phyloP scores from a whole-genome alignment of 1,140 invertebrate genomes.

The Cydia fagiglandana region DNA sequence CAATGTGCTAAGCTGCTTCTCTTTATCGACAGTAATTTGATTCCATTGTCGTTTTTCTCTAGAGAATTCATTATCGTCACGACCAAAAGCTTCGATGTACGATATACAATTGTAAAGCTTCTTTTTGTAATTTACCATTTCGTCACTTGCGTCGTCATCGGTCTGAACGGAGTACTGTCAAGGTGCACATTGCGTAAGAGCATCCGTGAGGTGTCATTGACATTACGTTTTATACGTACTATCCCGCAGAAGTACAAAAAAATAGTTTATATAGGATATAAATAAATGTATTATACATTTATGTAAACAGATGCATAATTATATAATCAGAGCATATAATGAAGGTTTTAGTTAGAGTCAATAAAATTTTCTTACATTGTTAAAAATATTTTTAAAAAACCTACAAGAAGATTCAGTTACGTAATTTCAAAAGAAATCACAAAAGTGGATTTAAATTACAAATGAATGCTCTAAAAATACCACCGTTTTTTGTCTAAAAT shows the following conservation, averaged over 20 bases:
- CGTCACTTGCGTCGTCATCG: slow-evolving; percentile 57
- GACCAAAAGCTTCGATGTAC: slow-evolving; percentile 38
- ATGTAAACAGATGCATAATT: too few species aligned
- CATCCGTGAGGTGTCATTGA: slow-evolving; percentile 73
- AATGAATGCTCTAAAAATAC: too few species aligned
- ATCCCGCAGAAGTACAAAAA: not conserved
- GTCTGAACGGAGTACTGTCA: slow-evolving; percentile 62
- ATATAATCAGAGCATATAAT: too few species aligned
- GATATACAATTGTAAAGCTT: slow-evolving; percentile 42
- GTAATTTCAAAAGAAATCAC: too few species aligned
- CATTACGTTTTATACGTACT: slow-evolving; percentile 53
- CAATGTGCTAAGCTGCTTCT: not conserved
- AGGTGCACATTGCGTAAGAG: slow-evolving; percentile 71
- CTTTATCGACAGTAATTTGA: not conserved
- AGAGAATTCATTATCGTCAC: slow-evolving; percentile 3
- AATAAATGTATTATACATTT: too few species aligned
- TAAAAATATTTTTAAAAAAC: too few species aligned
- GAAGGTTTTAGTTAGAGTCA: too few species aligned
- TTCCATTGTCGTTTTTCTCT: slow-evolving; percentile 35
- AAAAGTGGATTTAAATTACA: too few species aligned
- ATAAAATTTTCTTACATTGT: too few species aligned
- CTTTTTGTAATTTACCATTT: slow-evolving; percentile 43
- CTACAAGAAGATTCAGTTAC: too few species aligned
- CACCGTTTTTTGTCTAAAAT: too few species aligned
- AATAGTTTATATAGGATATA: not conserved